Evolutionary conservation across 2,888 invertebrate species (phyloP), one percentile per base, ranked within the genome.

Genomic region (Heliconius aoede): DNA sequence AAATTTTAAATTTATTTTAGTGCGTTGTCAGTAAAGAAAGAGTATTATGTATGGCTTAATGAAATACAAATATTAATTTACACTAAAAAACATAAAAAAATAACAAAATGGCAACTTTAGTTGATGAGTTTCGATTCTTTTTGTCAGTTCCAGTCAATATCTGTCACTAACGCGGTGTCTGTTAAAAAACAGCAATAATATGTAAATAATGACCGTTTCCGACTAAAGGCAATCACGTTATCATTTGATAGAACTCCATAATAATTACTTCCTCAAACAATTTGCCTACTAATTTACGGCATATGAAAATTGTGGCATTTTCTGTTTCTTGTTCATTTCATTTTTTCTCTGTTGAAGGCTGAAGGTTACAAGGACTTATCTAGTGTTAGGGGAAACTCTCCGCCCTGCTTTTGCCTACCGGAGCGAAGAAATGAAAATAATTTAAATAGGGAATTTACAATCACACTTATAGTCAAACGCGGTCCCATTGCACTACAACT

Each of bases 151-250:
- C n/a, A 13, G 4, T 9, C 32, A 32, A 64, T 32, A 5, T n/a
- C 30, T 28, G 46, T 21, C 30, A 30, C 21, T 28, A 46, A 51
- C 9, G 8, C 21, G 8, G 64, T 3, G 15, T n/a, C 46, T 69
- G n/a, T 28, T 36, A 69, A 69, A 51, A 69, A 51, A 51, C n/a
- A 28, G 67, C 30, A n/a, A 30, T 69, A 51, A 69, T 69, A 51
- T 13, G 15, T 46, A 46, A 46, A 28, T 69, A 69, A 69, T 51
- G 51, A 51, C 68, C 28, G 51, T 55, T 51, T 51, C 68, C 51
- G 51, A 69, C 21, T 69, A 69, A 69, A 28, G 68, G 68, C 68
- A 69, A 69, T 69, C 68, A 30, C n/a, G 51, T 69, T 69, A 69
- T 69, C 68, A 69, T 69, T 51, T 69, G 11, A 69, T 69, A 51